Conservation (phyloP, 2,797 vertebrate genomes). For the Diplodus puntazzo region DNA sequence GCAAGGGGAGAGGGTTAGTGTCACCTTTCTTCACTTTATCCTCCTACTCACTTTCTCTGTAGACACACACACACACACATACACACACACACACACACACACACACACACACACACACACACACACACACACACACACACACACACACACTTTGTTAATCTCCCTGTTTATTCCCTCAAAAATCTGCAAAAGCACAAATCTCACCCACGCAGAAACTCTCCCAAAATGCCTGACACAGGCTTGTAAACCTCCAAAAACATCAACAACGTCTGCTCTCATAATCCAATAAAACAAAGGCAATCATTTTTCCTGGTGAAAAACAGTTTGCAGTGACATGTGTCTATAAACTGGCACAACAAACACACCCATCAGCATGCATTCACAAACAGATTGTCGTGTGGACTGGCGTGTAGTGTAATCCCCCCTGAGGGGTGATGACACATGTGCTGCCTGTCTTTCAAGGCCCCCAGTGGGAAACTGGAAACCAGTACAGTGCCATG, state of each 20-base stretch:
- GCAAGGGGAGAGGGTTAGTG: neutral
- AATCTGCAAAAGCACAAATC: constrained; percentile 20
- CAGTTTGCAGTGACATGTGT: constrained; percentile 43
- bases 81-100: neutral
- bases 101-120: neutral
- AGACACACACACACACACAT: neutral
- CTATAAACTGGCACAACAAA: constrained; percentile 30
- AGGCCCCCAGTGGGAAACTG: constrained; percentile 61
- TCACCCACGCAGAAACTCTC: neutral
- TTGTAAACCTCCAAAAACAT: constrained; percentile 27
- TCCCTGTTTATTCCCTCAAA: neutral
- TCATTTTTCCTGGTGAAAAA: constrained; percentile 57
- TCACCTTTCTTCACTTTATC: constrained; percentile 29
- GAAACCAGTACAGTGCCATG: constrained; percentile 53
- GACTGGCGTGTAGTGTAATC: constrained; percentile 35
- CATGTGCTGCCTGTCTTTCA: constrained; percentile 45
- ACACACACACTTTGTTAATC: constrained; percentile 21
- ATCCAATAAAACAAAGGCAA: constrained; percentile 45
- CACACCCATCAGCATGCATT: constrained; percentile 22
- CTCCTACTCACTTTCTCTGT: constrained; percentile 29
- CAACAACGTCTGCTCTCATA: constrained; percentile 36
- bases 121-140: neutral
- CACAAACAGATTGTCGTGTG: constrained; percentile 30
- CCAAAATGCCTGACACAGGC: constrained; percentile 6
- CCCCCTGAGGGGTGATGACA: constrained; percentile 49